Conservation (phyloP, 2,888 invertebrate species). For the Thecophora atra region DNA sequence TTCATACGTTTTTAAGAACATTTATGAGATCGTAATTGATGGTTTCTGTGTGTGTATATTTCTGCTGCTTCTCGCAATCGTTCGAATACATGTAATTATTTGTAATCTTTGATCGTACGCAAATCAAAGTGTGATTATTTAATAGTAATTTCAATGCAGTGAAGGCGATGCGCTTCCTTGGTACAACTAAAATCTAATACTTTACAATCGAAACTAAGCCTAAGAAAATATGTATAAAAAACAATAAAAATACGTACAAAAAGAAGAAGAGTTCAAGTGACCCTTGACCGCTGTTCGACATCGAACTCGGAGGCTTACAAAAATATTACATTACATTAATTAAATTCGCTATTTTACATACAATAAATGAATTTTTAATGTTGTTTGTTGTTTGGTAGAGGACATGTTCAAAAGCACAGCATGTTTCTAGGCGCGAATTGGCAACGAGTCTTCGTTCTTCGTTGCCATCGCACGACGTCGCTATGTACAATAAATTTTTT, state of each 20-base stretch:
- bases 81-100: slow-evolving; percentile 19
- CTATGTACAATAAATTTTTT: background rate
- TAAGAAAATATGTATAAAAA: slow-evolving; percentile 18
- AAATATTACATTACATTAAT: background rate
- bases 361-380: too few species aligned
- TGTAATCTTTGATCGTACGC: slow-evolving; percentile 13
- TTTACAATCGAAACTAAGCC: background rate
- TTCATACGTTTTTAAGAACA: slow-evolving; percentile 58
- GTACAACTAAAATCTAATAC: slow-evolving; percentile 1
- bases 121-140: slow-evolving; percentile 4
- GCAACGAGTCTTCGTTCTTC: background rate
- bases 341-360: background rate
- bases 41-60: slow-evolving; percentile 42
- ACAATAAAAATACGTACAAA: slow-evolving; percentile 2
- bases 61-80: background rate
- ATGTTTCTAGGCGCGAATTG: background rate
- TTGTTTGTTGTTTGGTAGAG: too few species aligned
- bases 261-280: background rate
- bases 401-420: background rate
- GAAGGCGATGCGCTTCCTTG: background rate
- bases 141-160: slow-evolving; percentile 15
- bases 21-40: slow-evolving; percentile 65
- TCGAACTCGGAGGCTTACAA: background rate
- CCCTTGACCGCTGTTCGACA: background rate
- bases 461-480: background rate